Evolutionary conservation across 2,888 invertebrate genomes (phyloP).

Genomic region (Nemurella pictetii): DNA sequence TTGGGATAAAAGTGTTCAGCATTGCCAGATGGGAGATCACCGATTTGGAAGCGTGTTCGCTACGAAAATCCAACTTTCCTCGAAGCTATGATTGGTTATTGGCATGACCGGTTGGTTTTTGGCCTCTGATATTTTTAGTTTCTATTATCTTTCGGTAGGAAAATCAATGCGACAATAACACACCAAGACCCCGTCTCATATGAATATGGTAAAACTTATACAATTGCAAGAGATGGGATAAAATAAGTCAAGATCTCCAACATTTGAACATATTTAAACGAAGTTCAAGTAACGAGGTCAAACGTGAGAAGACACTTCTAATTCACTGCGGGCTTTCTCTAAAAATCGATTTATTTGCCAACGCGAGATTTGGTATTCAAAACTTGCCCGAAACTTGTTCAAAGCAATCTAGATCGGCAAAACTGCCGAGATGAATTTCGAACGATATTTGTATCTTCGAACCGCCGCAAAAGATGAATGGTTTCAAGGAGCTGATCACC

Average conservation of each 20-base stretch:
- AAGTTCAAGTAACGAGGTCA: neutral
- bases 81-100: too few species aligned
- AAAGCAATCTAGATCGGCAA: neutral
- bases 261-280: neutral
- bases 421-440: neutral
- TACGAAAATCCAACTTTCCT: too few species aligned
- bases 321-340: neutral
- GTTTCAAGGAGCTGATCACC: neutral
- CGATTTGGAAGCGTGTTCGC: too few species aligned
- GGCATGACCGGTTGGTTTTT: too few species aligned
- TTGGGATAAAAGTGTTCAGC: neutral
- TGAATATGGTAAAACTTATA: too few species aligned
- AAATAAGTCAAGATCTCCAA: neutral
- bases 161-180: too few species aligned
- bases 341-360: neutral
- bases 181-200: too few species aligned
- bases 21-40: neutral
- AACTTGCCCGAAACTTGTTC: neutral
- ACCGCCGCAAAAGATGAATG: neutral
- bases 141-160: too few species aligned
- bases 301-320: neutral
- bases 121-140: too few species aligned
- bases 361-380: neutral
- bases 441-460: neutral
- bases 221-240: neutral